These are phyloP conservation scores for Pelusios castaneus DNA, from an alignment of 2,113 vertebrate genomes.

Conservation along the genomic window DNA sequence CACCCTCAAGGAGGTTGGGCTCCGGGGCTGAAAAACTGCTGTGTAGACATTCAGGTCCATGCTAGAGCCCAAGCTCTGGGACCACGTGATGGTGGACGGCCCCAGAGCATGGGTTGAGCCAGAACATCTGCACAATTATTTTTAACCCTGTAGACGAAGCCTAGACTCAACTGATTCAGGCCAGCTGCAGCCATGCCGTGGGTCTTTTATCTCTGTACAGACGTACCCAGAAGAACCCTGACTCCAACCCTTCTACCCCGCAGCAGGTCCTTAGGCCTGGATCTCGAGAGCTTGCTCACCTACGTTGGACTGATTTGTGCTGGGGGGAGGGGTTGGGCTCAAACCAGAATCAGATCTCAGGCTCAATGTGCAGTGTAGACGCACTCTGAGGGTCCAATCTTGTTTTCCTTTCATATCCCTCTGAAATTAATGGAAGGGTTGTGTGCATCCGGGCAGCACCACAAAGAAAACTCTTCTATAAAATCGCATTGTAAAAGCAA, in stretches of 20 bases:
- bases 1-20: background rate
- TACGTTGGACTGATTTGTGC: background rate
- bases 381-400: background rate
- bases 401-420: background rate
- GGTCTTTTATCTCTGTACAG: background rate
- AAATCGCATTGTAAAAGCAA: background rate
- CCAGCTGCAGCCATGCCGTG: background rate
- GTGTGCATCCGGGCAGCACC: background rate
- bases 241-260: background rate
- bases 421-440: background rate
- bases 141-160: background rate
- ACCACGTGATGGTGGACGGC: background rate
- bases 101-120: background rate
- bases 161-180: background rate
- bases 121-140: background rate
- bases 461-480: background rate
- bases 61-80: too few species aligned
- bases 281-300: too few species aligned
- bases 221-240: background rate
- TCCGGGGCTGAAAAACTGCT: background rate
- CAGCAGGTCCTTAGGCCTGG: background rate
- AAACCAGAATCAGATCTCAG: background rate
- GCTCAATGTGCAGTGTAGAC: background rate
- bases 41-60: background rate
- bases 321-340: background rate